Base-by-base conservation (phyloP, 1,140 invertebrate genomes). In the Dendrolimus punctatus region DNA sequence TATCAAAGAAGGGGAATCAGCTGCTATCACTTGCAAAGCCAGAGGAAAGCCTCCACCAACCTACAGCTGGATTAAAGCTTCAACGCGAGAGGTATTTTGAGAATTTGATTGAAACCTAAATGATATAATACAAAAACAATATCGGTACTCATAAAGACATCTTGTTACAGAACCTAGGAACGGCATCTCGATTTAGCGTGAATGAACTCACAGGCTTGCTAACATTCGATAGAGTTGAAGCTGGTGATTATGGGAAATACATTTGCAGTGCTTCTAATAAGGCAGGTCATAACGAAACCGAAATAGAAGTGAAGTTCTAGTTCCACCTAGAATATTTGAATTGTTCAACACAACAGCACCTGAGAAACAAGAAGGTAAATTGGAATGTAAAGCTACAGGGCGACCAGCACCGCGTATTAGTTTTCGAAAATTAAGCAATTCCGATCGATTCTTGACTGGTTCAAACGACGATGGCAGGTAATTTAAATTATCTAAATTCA, bases 181-280 rank as follows among this genome's bases (percentile, higher is more conserved):
- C 74, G 8, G 89, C 90, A 3, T 92, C 93, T 68, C 88, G 94
- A 49, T 96, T 95, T 70, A 88, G 88, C 37, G 94, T 96, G 0
- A 92, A 95, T 68, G 83, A 91, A 52, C 88, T 89, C 59, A 92
- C 90, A 0, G 92, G 92, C 8, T 62, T 91, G 6, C 75, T 98
- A 7, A 92, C 90, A 0, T 94, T 98, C 57, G 92, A 89, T 40
- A 90, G 92, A 63, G 92, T 97, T 0, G 91, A 92, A 54, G 91
- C 92, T 51, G 92, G 92, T 1, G 95, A 98, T 76, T 90, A 91
- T 46, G 94, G 94, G 0, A 89, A 90, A 39, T 97, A 96, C 71
- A 92, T 91, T 45, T 98, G 97, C 73, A 90, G 90, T 38, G 96
- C 96, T 0, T 90, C 88, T 45, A 98, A 98, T 74, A 87, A 88